Evolutionary conservation across 2,797 vertebrate species (phyloP).

Genomic region (Acropternis orthonyx): DNA sequence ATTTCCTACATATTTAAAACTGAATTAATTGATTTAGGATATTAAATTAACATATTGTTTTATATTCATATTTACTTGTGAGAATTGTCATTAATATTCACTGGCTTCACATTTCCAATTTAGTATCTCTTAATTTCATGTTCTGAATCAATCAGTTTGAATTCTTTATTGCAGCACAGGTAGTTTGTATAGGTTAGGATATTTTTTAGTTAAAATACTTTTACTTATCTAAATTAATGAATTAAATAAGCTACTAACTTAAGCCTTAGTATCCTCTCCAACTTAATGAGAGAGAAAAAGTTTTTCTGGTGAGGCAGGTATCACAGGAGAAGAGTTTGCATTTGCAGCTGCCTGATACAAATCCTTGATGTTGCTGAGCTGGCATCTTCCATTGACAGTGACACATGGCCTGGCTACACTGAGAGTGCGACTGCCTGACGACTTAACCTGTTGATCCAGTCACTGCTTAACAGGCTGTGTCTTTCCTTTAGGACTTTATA

Average conservation of each 20-base stretch:
- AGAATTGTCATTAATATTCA: neutral
- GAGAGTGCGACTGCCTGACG: neutral
- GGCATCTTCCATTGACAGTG: neutral
- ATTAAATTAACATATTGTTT: neutral
- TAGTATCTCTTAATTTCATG: neutral
- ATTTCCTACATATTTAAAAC: neutral
- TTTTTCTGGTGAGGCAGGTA: neutral
- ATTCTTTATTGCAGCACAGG: neutral
- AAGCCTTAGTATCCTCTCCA: neutral
- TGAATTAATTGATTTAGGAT: neutral
- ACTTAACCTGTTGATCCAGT: neutral
- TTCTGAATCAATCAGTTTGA: neutral
- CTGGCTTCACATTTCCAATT: neutral
- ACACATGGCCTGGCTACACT: neutral
- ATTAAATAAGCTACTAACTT: neutral
- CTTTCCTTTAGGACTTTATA: neutral
- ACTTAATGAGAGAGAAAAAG: neutral
- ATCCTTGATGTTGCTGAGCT: neutral
- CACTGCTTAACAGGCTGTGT: neutral
- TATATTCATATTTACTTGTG: neutral
- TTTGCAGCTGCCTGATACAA: neutral
- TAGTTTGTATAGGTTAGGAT: neutral
- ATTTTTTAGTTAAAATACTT: neutral
- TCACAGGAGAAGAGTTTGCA: neutral
- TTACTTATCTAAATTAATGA: neutral